A percentile compares a stretch with the other conserved stretches of the same genome.
These are phyloP conservation scores for Sebastiscus albofasciatus DNA, from an alignment of 2,797 vertebrate species.

Conservation along the genomic window DNA sequence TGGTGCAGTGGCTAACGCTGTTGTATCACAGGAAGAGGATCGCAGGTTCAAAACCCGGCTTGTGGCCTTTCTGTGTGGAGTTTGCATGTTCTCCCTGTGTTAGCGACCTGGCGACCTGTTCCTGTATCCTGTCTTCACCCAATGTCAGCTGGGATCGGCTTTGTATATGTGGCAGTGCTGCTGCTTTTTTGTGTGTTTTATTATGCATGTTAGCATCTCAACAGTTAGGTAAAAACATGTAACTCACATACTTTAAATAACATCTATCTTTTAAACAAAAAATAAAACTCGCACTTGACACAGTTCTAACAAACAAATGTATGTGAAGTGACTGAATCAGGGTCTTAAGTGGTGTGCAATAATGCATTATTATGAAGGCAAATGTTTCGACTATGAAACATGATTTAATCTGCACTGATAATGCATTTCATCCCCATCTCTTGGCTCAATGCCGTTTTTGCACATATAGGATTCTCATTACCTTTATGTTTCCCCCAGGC, in stretches of 20 bases:
- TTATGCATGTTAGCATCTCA: background rate
- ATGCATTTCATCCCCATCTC: slow-evolving; percentile 34
- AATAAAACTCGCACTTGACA: background rate
- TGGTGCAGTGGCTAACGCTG: too few species aligned
- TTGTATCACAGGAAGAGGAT: too few species aligned
- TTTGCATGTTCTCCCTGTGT: too few species aligned
- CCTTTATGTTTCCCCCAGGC: background rate
- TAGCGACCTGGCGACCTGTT: too few species aligned
- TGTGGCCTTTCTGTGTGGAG: too few species aligned
- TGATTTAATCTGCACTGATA: slow-evolving; percentile 53
- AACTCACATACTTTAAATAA: background rate
- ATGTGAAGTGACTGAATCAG: background rate
- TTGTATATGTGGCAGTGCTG: background rate
- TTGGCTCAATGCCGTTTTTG: slow-evolving; percentile 8
- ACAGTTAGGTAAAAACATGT: background rate
- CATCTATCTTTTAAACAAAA: background rate
- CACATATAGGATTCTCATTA: slow-evolving; percentile 7
- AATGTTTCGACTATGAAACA: slow-evolving; percentile 27
- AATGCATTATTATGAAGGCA: slow-evolving; percentile 15
- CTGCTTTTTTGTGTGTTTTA: background rate
- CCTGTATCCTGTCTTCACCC: too few species aligned
- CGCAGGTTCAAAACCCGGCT: too few species aligned
- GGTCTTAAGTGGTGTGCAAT: background rate
- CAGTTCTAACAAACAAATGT: background rate
- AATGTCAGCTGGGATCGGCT: too few species aligned